phyloP scores from a whole-genome alignment of 2,888 invertebrate genomes.

The Drymonia ruficornis region DNA sequence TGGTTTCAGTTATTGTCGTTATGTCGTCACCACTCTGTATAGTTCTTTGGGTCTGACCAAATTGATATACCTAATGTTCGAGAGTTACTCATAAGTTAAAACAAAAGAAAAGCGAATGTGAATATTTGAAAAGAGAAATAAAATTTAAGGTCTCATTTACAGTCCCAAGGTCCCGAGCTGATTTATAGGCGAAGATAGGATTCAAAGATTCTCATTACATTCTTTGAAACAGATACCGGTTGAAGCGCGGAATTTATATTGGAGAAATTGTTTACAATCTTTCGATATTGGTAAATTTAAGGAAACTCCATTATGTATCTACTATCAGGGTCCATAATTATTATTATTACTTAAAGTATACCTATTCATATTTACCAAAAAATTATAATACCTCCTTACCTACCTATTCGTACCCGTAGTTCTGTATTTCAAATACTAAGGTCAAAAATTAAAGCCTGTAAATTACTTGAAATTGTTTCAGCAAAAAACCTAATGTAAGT shows the following conservation, averaged over 20 bases:
- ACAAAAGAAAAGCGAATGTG: not conserved
- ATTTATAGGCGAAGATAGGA: conserved; percentile 23
- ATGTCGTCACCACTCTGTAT: no score
- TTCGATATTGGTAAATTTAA: conserved; percentile 20
- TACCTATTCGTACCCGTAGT: no score
- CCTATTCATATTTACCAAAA: no score
- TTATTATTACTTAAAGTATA: not conserved
- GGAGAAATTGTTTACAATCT: conserved; percentile 30
- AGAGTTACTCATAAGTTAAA: no score
- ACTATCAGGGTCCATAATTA: no score
- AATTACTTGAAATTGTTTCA: not conserved
- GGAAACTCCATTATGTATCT: conserved; percentile 9
- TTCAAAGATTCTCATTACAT: conserved; percentile 33
- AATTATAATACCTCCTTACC: no score
- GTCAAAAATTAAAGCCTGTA: no score
- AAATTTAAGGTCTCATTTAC: conserved; percentile 16
- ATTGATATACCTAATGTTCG: no score
- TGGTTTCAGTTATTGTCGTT: no score
- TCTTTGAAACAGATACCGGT: conserved; percentile 27
- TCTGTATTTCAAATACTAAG: no score
- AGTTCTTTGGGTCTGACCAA: no score
- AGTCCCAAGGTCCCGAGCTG: conserved; percentile 12
- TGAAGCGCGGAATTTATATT: conserved; percentile 37
- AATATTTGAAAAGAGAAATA: conserved; percentile 12
- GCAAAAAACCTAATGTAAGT: not conserved